These are phyloP conservation scores for Drosophila fulvimacula DNA, from an alignment of 2,888 invertebrate species.

Conservation along the genomic window DNA sequence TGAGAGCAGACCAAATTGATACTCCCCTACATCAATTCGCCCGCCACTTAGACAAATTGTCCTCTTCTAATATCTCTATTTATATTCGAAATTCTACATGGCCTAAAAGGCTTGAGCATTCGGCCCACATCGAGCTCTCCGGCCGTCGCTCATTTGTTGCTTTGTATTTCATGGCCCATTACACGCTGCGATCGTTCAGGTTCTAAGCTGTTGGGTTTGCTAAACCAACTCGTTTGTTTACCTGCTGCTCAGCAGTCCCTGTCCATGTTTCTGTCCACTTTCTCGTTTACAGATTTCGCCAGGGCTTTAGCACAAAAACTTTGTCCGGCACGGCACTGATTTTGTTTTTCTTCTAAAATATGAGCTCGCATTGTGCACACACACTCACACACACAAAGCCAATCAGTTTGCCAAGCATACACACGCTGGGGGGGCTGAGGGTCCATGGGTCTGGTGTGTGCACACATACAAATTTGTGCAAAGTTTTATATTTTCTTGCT, in stretches of 20 bases:
- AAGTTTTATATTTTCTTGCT: slow-evolving; percentile 66
- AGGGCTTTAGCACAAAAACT: slow-evolving; percentile 52
- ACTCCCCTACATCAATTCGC: background rate
- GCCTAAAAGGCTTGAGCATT: background rate
- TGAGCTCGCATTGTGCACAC: slow-evolving; percentile 68
- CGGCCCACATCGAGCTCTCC: background rate
- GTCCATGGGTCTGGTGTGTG: background rate
- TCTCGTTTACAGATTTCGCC: slow-evolving; percentile 52
- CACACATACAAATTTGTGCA: slow-evolving; percentile 59
- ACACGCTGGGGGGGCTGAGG: slow-evolving; percentile 2
- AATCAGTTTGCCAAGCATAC: slow-evolving; percentile 40
- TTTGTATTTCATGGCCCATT: slow-evolving; percentile 28
- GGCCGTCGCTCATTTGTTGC: slow-evolving; percentile 6
- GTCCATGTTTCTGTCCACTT: slow-evolving; percentile 53
- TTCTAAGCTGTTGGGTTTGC: slow-evolving; percentile 45
- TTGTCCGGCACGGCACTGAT: slow-evolving; percentile 72
- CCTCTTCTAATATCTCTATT: background rate
- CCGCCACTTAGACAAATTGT: background rate
- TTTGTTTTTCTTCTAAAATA: slow-evolving; percentile 78
- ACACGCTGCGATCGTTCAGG: slow-evolving; percentile 46
- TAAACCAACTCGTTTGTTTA: slow-evolving; percentile 56
- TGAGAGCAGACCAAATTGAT: background rate
- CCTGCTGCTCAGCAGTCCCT: slow-evolving; percentile 35
- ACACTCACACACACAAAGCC: slow-evolving; percentile 38
- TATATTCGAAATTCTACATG: background rate